phyloP scores from a whole-genome alignment of 1,140 invertebrate genomes.

The Lepidurus arcticus region DNA sequence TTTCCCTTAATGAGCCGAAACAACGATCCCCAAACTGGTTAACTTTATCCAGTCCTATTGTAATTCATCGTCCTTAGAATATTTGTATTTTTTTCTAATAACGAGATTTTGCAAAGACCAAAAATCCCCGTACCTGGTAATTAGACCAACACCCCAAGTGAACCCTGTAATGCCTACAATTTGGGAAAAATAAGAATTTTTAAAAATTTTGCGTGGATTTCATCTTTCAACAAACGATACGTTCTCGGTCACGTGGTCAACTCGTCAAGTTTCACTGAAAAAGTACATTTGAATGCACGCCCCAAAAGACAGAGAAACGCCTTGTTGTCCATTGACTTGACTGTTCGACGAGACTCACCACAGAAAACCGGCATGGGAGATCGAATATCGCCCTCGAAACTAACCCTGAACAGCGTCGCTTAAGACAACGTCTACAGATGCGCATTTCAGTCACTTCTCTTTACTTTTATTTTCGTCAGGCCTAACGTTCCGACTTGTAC shows the following conservation, averaged over 20 bases:
- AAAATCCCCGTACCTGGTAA: too few species aligned
- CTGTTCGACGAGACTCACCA: not conserved
- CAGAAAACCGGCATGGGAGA: not conserved
- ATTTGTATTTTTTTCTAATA: not conserved
- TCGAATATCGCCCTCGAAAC: constrained; percentile 7
- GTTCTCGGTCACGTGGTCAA: not conserved
- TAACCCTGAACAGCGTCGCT: not conserved
- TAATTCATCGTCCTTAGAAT: not conserved
- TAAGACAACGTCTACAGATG: constrained; percentile 17
- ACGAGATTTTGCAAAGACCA: not conserved
- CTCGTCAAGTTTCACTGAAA: not conserved
- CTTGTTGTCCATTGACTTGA: constrained; percentile 2
- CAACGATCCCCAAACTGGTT: not conserved
- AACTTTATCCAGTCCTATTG: not conserved
- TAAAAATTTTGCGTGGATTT: not conserved
- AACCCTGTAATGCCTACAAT: too few species aligned
- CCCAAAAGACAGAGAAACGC: constrained; percentile 9
- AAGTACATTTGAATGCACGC: not conserved
- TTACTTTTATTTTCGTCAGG: not conserved
- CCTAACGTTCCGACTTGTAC: not conserved
- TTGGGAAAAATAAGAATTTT: too few species aligned
- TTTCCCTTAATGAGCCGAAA: constrained; percentile 1
- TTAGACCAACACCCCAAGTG: too few species aligned
- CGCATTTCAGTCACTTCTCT: constrained; percentile 19
- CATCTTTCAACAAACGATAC: not conserved